Conservation (phyloP, 2,797 vertebrate genomes). For the Heliangelus exortis region DNA sequence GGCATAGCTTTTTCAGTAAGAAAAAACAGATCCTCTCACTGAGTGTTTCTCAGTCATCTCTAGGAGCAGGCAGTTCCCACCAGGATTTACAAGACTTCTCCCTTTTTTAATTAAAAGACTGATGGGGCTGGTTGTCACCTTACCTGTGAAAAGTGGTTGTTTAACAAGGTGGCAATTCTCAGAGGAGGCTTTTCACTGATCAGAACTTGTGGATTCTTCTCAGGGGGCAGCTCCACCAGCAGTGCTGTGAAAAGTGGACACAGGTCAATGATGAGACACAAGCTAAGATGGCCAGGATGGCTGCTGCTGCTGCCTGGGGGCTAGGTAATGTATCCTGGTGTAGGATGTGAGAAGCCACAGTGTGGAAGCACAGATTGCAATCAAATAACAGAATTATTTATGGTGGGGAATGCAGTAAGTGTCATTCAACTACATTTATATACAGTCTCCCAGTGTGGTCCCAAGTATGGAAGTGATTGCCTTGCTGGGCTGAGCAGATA, state of each 20-base stretch:
- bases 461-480: neutral
- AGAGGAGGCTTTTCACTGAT: neutral
- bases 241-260: slow-evolving; percentile 98
- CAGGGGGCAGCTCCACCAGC: slow-evolving; percentile 98
- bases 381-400: neutral
- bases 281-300: slow-evolving; percentile 99
- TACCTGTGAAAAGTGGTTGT: neutral
- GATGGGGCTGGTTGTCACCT: neutral
- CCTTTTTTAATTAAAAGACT: neutral
- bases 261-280: slow-evolving; percentile 96
- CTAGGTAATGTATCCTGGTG: slow-evolving; percentile 82
- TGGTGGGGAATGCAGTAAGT: neutral
- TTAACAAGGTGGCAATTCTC: neutral
- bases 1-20: neutral
- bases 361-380: neutral
- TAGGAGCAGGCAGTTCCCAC: neutral
- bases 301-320: slow-evolving; percentile 97
- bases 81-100: neutral
- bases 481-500: neutral
- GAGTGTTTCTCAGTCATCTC: neutral
- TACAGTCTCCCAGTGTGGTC: neutral
- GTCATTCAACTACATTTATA: neutral
- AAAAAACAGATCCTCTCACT: neutral
- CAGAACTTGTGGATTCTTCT: slow-evolving; percentile 26
- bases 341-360: neutral